phyloP scores from a whole-genome alignment of 2,113 vertebrate species.

The Uria lomvia region DNA sequence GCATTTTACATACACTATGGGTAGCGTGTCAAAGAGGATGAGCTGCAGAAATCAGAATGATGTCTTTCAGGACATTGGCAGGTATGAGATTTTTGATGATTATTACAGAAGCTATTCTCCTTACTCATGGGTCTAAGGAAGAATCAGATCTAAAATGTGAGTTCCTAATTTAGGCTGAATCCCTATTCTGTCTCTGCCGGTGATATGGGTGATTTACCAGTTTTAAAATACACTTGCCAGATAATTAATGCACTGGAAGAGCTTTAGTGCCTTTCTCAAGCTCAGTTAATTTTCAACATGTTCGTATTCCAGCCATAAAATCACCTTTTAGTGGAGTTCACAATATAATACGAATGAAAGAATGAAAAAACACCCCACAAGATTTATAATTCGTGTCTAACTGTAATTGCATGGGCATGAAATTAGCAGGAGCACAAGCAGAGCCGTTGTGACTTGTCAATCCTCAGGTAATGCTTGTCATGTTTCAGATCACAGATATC shows the following conservation, averaged over 20 bases:
- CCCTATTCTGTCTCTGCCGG: not conserved
- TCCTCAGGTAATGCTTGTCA: not conserved
- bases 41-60: not conserved
- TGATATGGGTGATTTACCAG: slow-evolving; percentile 3
- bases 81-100: not conserved
- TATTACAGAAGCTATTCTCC: not conserved
- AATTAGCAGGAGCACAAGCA: not conserved
- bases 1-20: not conserved
- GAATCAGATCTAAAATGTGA: slow-evolving; percentile 5
- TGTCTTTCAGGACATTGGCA: not conserved
- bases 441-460: not conserved
- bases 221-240: not conserved
- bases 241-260: slow-evolving; percentile 27
- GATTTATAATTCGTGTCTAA: not conserved
- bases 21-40: not conserved
- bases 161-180: not conserved
- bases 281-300: slow-evolving; percentile 43
- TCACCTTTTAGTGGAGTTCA: slow-evolving; percentile 22
- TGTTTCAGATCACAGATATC: not conserved
- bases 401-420: not conserved
- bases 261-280: slow-evolving; percentile 38
- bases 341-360: not conserved
- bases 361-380: not conserved
- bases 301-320: slow-evolving; percentile 5
- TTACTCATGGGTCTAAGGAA: not conserved